Evolutionary conservation across 2,888 invertebrate species (phyloP).

Genomic region (Apamea sordens): DNA sequence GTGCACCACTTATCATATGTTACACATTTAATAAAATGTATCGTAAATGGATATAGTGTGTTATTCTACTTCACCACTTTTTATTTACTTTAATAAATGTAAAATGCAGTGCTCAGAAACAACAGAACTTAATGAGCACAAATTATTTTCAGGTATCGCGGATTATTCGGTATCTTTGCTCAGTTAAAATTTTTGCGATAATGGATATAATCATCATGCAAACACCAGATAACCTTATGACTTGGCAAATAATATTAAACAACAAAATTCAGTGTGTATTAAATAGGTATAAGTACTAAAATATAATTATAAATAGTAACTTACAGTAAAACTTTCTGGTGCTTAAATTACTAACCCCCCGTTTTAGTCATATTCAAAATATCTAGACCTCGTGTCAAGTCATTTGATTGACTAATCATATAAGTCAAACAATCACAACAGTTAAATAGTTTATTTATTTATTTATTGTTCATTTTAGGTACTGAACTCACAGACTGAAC

Average conservation of each 20-base stretch:
- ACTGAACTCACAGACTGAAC: neutral
- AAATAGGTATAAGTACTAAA: neutral
- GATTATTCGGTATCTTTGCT: conserved; percentile 25
- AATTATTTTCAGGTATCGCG: conserved; percentile 1
- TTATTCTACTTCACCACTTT: conserved; percentile 53
- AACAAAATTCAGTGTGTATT: neutral
- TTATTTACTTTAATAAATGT: conserved; percentile 21
- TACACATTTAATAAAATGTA: conserved; percentile 54
- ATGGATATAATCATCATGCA: conserved; percentile 22
- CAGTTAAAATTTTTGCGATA: conserved; percentile 26
- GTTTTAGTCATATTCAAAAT: neutral
- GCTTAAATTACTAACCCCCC: neutral
- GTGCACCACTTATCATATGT: conserved; percentile 69
- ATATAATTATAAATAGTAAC: neutral
- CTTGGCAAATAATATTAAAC: conserved; percentile 14
- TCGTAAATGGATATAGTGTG: too few relatives aligned
- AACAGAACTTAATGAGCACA: conserved; percentile 3
- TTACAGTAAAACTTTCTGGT: neutral
- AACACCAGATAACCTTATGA: conserved; percentile 25
- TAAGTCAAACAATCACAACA: neutral
- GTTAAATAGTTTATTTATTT: neutral
- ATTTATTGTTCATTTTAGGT: too few relatives aligned
- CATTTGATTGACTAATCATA: neutral
- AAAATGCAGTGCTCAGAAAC: conserved; percentile 14
- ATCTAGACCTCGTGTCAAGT: neutral